Conservation (phyloP, 2,797 vertebrate species). For the Molothrus ater region DNA sequence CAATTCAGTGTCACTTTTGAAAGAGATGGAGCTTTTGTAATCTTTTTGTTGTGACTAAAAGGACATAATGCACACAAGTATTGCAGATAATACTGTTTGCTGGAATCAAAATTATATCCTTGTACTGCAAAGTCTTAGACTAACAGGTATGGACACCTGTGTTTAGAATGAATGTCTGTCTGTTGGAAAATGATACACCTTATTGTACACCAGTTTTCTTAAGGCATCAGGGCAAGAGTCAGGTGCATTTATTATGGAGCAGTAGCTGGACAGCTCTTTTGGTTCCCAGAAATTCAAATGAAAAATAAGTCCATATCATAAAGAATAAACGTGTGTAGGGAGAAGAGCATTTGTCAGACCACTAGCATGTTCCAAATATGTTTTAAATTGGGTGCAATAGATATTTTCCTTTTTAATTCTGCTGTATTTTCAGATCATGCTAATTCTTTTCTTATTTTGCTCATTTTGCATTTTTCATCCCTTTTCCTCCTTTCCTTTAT, state of each 20-base stretch:
- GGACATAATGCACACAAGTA: background rate
- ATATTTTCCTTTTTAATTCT: conserved; percentile 71
- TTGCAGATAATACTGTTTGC: background rate
- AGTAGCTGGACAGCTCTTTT: background rate
- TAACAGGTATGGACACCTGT: background rate
- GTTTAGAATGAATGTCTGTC: background rate
- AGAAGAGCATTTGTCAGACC: background rate
- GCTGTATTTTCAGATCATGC: conserved; percentile 76
- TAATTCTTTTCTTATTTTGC: conserved; percentile 80
- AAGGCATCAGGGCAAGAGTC: background rate
- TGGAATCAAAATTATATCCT: background rate
- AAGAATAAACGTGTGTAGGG: background rate
- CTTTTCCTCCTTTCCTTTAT: conserved; percentile 78
- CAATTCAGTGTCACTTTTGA: background rate
- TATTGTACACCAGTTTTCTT: background rate
- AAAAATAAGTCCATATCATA: background rate
- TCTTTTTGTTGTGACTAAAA: background rate
- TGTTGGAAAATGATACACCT: background rate
- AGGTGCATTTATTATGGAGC: background rate
- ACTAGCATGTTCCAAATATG: background rate
- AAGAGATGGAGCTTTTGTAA: background rate
- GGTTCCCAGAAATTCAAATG: background rate
- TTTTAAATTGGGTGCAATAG: conserved; percentile 41
- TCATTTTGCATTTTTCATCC: conserved; percentile 79
- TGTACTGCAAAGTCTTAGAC: background rate